Conservation (phyloP, 2,113 vertebrate species). For the Vidua macroura region DNA sequence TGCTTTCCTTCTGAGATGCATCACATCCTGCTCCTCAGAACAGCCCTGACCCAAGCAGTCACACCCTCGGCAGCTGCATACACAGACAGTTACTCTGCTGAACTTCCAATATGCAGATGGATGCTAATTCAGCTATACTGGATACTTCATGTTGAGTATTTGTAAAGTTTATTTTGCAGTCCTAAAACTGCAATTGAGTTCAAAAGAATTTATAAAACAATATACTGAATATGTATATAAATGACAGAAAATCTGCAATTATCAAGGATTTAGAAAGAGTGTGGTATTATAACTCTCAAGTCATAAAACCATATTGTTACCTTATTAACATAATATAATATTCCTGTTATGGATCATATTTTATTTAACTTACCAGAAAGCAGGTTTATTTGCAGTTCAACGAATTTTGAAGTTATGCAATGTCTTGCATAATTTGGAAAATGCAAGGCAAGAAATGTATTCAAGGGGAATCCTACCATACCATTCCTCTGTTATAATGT, state of each 20-base stretch:
- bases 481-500: not conserved
- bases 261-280: not conserved
- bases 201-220: not conserved
- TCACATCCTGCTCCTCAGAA: not conserved
- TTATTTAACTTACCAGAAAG: not conserved
- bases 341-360: not conserved
- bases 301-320: not conserved
- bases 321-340: not conserved
- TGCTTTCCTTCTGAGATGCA: not conserved
- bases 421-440: not conserved
- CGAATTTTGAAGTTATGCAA: not conserved
- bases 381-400: not conserved
- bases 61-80: not conserved
- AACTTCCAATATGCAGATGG: not conserved
- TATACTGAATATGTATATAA: not conserved
- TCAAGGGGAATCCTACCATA: not conserved
- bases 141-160: not conserved
- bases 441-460: not conserved
- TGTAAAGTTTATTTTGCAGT: not conserved
- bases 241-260: not conserved
- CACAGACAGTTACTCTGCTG: not conserved
- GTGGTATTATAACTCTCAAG: not conserved
- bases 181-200: not conserved
- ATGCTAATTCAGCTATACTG: not conserved
- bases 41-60: accelerated